These are phyloP conservation scores for Zosterops pallidus DNA, from an alignment of 2,113 vertebrate species.

Conservation along the genomic window DNA sequence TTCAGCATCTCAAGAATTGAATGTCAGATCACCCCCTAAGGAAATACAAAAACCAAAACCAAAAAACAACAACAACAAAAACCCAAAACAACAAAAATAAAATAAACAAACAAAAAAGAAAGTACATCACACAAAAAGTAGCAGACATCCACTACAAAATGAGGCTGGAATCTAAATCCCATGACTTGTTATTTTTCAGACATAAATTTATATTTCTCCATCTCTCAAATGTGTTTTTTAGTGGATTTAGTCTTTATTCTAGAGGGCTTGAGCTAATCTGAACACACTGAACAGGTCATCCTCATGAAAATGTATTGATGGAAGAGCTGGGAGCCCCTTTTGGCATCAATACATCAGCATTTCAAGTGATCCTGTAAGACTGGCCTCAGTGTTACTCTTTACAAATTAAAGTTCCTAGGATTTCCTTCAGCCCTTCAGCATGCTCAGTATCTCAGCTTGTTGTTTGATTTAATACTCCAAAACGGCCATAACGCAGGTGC, in stretches of 20 bases:
- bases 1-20: background rate
- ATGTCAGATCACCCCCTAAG: background rate
- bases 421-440: background rate
- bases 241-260: background rate
- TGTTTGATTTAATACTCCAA: background rate
- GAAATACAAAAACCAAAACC: background rate
- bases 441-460: background rate
- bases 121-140: background rate
- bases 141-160: background rate
- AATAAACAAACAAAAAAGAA: background rate
- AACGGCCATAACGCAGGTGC: background rate
- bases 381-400: background rate
- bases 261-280: background rate
- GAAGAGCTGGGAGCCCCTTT: background rate
- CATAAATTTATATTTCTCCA: background rate
- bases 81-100: too few relatives aligned
- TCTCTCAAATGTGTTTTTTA: background rate
- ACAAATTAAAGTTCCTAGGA: background rate
- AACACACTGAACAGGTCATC: background rate
- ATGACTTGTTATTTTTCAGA: background rate
- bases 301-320: background rate
- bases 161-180: background rate
- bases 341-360: background rate
- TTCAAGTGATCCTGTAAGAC: background rate
- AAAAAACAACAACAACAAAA: too few relatives aligned